Percentiles rank a stretch among this genome's conserved stretches.
phyloP scores from a whole-genome alignment of 2,797 vertebrate genomes.

The Phataginus tetradactyla region DNA sequence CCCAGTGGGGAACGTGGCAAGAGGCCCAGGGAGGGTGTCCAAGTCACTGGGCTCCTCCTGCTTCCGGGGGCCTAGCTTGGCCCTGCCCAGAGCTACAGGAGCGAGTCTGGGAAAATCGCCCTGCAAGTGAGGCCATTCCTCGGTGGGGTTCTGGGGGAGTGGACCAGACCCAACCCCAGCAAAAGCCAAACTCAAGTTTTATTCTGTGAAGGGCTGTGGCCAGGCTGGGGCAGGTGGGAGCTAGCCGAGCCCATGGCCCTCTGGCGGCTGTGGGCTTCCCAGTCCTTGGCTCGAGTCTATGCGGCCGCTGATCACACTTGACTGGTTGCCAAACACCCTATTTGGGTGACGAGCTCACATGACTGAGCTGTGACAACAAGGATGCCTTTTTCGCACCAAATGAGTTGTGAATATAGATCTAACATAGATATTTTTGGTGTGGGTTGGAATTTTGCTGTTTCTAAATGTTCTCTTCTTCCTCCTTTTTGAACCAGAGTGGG shows the following conservation, averaged over 20 bases:
- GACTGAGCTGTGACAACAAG: conserved; percentile 6
- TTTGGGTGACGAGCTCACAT: neutral
- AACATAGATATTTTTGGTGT: conserved; percentile 22
- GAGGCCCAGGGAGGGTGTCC: too few species aligned
- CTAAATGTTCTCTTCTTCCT: conserved; percentile 15
- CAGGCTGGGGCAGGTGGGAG: neutral
- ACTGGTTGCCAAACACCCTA: neutral
- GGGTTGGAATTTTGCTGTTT: conserved; percentile 43
- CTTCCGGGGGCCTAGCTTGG: too few species aligned
- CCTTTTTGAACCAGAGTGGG: neutral
- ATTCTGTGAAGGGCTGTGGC: neutral
- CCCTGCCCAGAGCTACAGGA: too few species aligned
- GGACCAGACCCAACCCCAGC: neutral
- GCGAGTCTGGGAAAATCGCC: neutral
- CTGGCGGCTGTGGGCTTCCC: neutral
- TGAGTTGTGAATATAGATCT: neutral
- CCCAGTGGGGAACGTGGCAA: too few species aligned
- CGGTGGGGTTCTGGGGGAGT: rapidly evolving
- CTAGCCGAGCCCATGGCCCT: rapidly evolving
- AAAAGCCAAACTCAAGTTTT: neutral
- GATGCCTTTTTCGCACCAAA: neutral
- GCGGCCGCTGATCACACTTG: neutral
- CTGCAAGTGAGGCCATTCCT: rapidly evolving
- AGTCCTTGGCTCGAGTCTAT: neutral
- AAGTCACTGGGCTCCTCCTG: too few species aligned